These are phyloP conservation scores for Melanotaenia maccullochi DNA, from an alignment of 2,797 vertebrate species.

Conservation along the genomic window DNA sequence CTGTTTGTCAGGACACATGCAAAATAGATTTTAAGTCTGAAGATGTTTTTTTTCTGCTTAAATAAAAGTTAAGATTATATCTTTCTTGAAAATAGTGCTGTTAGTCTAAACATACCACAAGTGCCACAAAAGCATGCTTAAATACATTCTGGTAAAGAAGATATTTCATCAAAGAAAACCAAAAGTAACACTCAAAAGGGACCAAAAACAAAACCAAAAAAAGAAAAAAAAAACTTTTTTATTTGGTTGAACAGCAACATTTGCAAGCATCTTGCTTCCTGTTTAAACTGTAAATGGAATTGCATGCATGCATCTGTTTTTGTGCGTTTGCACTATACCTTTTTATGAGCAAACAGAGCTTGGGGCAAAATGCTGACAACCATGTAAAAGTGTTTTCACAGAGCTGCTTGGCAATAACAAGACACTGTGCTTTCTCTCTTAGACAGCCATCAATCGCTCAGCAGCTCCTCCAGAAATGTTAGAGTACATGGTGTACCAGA, in stretches of 20 bases:
- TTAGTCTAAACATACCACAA: neutral
- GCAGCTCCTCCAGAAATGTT: conserved; percentile 54
- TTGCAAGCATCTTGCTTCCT: neutral
- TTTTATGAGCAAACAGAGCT: conserved; percentile 41
- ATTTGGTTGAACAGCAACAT: too few species aligned
- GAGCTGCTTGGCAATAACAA: conserved; percentile 54
- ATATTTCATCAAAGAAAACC: neutral
- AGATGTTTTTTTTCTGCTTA: neutral
- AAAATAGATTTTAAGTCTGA: neutral
- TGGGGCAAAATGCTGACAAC: conserved; percentile 29
- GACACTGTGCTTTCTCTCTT: conserved; percentile 50
- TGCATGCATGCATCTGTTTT: conserved; percentile 5
- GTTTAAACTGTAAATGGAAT: neutral
- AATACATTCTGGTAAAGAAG: neutral
- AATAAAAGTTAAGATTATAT: neutral
- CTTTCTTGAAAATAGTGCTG: neutral
- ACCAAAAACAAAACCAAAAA: neutral
- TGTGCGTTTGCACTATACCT: conserved; percentile 32
- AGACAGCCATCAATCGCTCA: conserved; percentile 72
- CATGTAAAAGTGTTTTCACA: conserved; percentile 44
- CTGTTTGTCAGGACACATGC: neutral
- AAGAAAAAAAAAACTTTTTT: too few species aligned
- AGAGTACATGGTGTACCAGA: conserved; percentile 66
- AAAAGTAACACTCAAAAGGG: neutral
- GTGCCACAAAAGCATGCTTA: neutral